phyloP scores from a whole-genome alignment of 2,888 invertebrate genomes.

The Dastarcus helophoroides region DNA sequence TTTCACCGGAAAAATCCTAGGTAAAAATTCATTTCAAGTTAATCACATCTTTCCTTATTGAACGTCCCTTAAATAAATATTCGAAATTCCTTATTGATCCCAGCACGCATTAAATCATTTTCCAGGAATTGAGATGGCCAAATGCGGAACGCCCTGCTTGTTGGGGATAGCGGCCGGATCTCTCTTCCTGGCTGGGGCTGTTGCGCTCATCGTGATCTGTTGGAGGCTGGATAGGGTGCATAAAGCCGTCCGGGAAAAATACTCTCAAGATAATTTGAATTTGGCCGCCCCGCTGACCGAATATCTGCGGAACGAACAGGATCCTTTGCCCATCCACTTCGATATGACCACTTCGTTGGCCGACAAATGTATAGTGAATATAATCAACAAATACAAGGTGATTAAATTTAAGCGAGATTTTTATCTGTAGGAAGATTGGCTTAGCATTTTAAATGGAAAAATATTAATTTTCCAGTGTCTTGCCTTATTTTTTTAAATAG shows the following conservation, averaged over 20 bases:
- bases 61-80: no score
- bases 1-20: no score
- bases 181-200: constrained; percentile 29
- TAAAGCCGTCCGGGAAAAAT: constrained; percentile 28
- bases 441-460: no score
- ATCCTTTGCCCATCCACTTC: constrained; percentile 30
- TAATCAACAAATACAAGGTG: constrained; percentile 27
- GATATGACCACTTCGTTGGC: constrained; percentile 28
- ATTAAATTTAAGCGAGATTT: background rate
- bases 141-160: constrained; percentile 40
- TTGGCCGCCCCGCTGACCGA: constrained; percentile 30
- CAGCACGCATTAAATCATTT: constrained; percentile 9
- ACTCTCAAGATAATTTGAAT: constrained; percentile 25
- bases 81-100: no score
- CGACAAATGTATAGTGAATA: constrained; percentile 18
- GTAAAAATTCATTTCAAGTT: no score
- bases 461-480: no score
- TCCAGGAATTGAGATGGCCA: constrained; percentile 23
- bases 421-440: no score
- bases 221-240: constrained; percentile 28
- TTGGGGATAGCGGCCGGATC: constrained; percentile 36
- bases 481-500: no score
- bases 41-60: no score
- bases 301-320: constrained; percentile 25
- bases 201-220: constrained; percentile 27